phyloP scores from a whole-genome alignment of 2,888 invertebrate species.

The Drosophila longiperda region DNA sequence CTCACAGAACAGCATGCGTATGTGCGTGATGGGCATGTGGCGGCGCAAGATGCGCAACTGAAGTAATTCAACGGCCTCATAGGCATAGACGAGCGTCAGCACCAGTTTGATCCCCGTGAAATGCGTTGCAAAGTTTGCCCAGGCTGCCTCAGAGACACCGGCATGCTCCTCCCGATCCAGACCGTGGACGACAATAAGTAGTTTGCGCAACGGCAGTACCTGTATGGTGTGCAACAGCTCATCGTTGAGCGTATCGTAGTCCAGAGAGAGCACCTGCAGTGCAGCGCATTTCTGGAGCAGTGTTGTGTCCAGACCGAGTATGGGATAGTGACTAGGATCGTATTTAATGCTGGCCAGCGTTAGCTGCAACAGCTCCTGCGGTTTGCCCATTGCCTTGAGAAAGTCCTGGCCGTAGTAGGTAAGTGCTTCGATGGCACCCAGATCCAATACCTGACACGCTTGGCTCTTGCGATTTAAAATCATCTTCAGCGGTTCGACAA shows the following conservation, averaged over 20 bases:
- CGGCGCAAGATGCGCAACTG: slow-evolving; percentile 88
- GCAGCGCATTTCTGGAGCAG: slow-evolving; percentile 87
- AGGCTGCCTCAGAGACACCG: slow-evolving; percentile 88
- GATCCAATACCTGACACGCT: slow-evolving; percentile 82
- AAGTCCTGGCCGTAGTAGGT: slow-evolving; percentile 84
- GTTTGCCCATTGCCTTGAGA: slow-evolving; percentile 83
- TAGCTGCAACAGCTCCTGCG: slow-evolving; percentile 87
- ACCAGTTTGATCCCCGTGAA: slow-evolving; percentile 83
- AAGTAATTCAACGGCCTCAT: slow-evolving; percentile 88
- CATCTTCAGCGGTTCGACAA: slow-evolving; percentile 84
- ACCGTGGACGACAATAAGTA: slow-evolving; percentile 90
- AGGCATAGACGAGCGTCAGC: slow-evolving; percentile 87
- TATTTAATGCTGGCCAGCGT: slow-evolving; percentile 91
- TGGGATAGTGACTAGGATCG: slow-evolving; percentile 89
- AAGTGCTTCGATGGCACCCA: slow-evolving; percentile 84
- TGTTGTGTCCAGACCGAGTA: slow-evolving; percentile 86
- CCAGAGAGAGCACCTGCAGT: slow-evolving; percentile 86
- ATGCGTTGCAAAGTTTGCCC: slow-evolving; percentile 86
- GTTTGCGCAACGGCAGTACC: slow-evolving; percentile 86
- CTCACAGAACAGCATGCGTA: slow-evolving; percentile 91
- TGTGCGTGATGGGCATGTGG: slow-evolving; percentile 90
- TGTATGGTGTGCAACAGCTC: slow-evolving; percentile 82
- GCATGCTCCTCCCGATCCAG: slow-evolving; percentile 88
- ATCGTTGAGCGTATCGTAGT: slow-evolving; percentile 84
- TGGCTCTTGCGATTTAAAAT: slow-evolving; percentile 82